Percentiles rank a stretch among this genome's conserved stretches.
phyloP scores from a whole-genome alignment of 2,113 vertebrate genomes.

The Sinocyclocheilus maitianheensis region DNA sequence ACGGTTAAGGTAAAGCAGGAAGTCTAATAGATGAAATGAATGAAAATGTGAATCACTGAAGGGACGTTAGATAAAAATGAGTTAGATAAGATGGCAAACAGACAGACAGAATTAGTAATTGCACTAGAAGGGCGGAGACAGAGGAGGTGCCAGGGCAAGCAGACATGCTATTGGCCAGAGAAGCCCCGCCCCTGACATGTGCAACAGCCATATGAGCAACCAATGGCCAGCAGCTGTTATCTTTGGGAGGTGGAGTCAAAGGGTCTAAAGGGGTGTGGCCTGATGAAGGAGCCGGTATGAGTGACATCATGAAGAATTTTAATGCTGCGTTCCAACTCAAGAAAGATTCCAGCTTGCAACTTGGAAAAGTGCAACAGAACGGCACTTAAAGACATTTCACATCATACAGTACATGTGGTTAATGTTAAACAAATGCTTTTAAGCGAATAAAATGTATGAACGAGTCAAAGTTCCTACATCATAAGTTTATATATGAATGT shows the following conservation, averaged over 20 bases:
- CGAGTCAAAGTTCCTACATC: no score
- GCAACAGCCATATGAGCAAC: constrained; percentile 52
- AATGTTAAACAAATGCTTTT: no score
- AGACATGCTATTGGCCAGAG: constrained; percentile 67
- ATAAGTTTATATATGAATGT: no score
- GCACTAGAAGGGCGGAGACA: constrained; percentile 42
- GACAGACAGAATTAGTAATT: constrained; percentile 4
- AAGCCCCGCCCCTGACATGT: constrained; percentile 50
- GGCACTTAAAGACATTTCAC: neutral
- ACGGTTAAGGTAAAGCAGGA: constrained; percentile 13
- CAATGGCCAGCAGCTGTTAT: constrained; percentile 42
- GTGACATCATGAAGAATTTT: neutral
- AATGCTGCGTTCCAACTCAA: neutral
- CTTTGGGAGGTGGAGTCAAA: constrained; percentile 10
- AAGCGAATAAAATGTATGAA: no score
- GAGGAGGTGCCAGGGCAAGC: constrained; percentile 77
- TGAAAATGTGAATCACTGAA: neutral
- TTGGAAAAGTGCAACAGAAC: no score
- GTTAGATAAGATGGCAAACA: neutral
- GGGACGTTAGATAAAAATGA: neutral
- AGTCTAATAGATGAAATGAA: neutral
- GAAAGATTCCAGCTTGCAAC: neutral
- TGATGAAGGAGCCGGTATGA: neutral
- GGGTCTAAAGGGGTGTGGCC: constrained; percentile 12
- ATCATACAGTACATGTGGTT: neutral